Conservation (phyloP, 1,140 invertebrate species). For the Zaprionus ghesquierei region DNA sequence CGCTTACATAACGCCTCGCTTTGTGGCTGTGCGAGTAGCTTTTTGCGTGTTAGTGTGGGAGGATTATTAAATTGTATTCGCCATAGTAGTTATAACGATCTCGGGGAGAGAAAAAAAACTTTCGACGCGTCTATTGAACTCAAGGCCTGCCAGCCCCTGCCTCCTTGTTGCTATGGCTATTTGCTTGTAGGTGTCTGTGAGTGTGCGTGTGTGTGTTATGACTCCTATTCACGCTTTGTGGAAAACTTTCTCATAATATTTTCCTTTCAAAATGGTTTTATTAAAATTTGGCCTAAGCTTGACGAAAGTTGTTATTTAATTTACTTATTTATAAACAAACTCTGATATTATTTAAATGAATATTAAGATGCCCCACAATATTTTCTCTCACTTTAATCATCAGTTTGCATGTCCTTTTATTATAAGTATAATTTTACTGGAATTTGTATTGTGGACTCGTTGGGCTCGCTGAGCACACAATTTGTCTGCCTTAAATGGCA, state of each 20-base stretch:
- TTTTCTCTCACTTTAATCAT: background rate
- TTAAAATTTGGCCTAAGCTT: background rate
- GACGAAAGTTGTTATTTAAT: background rate
- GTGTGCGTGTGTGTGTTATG: background rate
- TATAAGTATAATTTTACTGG: background rate
- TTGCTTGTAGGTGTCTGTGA: slow-evolving; percentile 1
- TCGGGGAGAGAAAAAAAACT: slow-evolving; percentile 46
- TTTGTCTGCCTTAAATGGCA: background rate
- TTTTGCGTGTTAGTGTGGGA: background rate
- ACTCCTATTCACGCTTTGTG: background rate
- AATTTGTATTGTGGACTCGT: background rate
- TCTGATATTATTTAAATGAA: background rate
- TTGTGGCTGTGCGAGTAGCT: background rate
- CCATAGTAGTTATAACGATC: slow-evolving; percentile 27
- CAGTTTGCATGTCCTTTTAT: background rate
- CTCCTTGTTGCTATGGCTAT: slow-evolving; percentile 1
- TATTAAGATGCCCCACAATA: background rate
- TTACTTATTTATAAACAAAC: background rate
- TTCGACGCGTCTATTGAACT: slow-evolving; percentile 56
- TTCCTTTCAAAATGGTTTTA: background rate
- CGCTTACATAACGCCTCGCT: slow-evolving; percentile 60
- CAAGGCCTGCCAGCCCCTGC: background rate
- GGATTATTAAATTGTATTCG: slow-evolving; percentile 35
- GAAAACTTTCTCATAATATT: slow-evolving; percentile 11
- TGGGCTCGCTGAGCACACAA: background rate